A percentile compares a stretch with the other conserved stretches of the same genome.
Conservation (phyloP, 2,888 invertebrate species). For the Thyatira batis region DNA sequence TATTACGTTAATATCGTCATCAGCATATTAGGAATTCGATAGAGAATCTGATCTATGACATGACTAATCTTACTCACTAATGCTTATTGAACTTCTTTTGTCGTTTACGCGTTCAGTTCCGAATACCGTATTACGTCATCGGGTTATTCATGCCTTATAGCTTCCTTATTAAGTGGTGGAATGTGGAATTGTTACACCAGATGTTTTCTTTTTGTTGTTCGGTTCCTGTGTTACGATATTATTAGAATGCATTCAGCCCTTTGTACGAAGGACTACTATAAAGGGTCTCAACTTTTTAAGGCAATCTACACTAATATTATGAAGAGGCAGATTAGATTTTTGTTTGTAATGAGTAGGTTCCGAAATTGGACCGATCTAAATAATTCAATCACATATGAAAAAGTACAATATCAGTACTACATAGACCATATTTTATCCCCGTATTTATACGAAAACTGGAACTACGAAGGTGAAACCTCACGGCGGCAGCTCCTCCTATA, state of each 20-base stretch:
- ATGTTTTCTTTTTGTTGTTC: not conserved
- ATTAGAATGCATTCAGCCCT: not conserved
- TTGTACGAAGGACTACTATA: not conserved
- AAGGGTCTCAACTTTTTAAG: not conserved
- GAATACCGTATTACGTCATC: conserved; percentile 8
- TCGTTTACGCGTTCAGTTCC: conserved; percentile 4
- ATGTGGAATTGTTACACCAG: conserved; percentile 12
- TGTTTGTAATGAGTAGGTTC: too few relatives aligned
- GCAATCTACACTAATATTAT: too few relatives aligned
- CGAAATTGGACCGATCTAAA: too few relatives aligned
- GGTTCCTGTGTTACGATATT: not conserved
- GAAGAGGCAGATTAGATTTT: too few relatives aligned
- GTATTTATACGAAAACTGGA: too few relatives aligned
- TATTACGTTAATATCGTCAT: conserved; percentile 12
- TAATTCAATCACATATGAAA: too few relatives aligned
- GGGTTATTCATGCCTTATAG: conserved; percentile 6
- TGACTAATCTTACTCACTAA: conserved; percentile 5
- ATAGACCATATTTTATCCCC: too few relatives aligned
- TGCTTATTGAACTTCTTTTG: conserved; percentile 4
- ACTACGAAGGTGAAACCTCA: too few relatives aligned
- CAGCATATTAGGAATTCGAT: not conserved
- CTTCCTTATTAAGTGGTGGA: conserved; percentile 5
- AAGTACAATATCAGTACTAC: too few relatives aligned
- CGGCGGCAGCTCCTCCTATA: too few relatives aligned
- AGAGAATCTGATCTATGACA: not conserved